Evolutionary conservation across 2,113 vertebrate genomes (phyloP), one percentile per base, ranked within the genome.

Genomic region (Gracilinanus agilis): DNA sequence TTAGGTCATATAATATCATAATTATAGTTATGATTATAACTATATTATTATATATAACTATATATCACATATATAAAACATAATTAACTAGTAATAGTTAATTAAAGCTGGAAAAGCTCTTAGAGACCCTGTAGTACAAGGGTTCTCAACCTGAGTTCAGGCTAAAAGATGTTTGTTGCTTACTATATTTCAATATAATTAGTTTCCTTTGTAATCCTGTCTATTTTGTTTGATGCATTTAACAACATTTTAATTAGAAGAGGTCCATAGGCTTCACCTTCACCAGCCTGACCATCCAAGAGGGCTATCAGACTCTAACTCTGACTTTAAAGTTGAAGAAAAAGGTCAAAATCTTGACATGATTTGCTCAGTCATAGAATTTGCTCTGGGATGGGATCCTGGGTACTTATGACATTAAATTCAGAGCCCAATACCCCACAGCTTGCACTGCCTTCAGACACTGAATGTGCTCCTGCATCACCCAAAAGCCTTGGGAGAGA

Each of bases 361-460:
- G 93, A 23, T 27, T 89, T n/a, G 67, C 75, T 92, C 40, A 24
- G 34, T 49, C 91, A 29, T 0, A 0, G 0, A 25, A 2, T 11
- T 0, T 0, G 53, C 16, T 29, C 53, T 10, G 44, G 55, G 10
- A 10, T 55, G 12, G 89, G 44, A 34, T 3, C 13, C 40, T 0
- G 9, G 75, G 7, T 10, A 1, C 55, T 29, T 0, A 5, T 3
- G 44, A 0, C 44, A 1, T 25, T 67, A 2, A 3, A 10, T 44
- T 16, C 40, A 0, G 1, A n/a, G 44, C 91, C 11, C 83, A 13
- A 16, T n/a, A 23, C 27, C 16, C 24, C 1, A 1, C 88, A 2
- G 9, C 24, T 34, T 0, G 49, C 13, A 40, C 12, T 9, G n/a
- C 23, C 91, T n/a, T 2, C 61, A n/a, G 2, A 44, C 9, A 49